Percentiles rank a stretch among this genome's conserved stretches.
These are phyloP conservation scores for Petrophora chlorosata DNA, from an alignment of 2,888 invertebrate species.

Conservation along the genomic window DNA sequence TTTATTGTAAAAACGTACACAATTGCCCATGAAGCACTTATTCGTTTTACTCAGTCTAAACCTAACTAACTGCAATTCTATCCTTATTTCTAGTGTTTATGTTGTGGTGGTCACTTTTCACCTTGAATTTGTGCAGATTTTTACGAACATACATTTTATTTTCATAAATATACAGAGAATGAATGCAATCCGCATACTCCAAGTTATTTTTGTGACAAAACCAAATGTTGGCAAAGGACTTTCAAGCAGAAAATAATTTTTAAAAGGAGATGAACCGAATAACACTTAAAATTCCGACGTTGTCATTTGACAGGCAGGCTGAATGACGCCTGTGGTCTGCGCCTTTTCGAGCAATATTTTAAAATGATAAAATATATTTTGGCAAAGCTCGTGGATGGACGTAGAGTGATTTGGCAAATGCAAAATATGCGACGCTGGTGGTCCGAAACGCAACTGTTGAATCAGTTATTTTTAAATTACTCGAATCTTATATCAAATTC, in stretches of 20 bases:
- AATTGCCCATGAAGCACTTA: too few species aligned
- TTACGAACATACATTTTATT: too few species aligned
- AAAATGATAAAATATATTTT: conserved; percentile 17
- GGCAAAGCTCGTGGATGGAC: conserved; percentile 12
- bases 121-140: too few species aligned
- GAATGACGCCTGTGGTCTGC: conserved; percentile 24
- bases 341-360: conserved; percentile 17
- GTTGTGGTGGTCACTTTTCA: too few species aligned
- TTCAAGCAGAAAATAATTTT: conserved; percentile 17
- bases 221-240: conserved; percentile 9
- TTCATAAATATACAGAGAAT: too few species aligned
- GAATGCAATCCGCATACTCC: too few species aligned
- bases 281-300: conserved; percentile 31
- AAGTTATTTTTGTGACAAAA: not conserved
- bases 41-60: too few species aligned
- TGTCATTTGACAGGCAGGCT: conserved; percentile 32
- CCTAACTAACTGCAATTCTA: too few species aligned
- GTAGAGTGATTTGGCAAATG: conserved; percentile 15
- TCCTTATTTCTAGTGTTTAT: too few species aligned
- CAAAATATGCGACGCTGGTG: not conserved
- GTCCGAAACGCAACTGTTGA: not conserved
- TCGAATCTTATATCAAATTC: too few species aligned
- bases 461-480: too few species aligned
- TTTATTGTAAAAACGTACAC: too few species aligned
- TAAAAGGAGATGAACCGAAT: conserved; percentile 19